Evolutionary conservation across 2,888 invertebrate genomes (phyloP), one percentile per base, ranked within the genome.

Genomic region (Malachius bipustulatus): DNA sequence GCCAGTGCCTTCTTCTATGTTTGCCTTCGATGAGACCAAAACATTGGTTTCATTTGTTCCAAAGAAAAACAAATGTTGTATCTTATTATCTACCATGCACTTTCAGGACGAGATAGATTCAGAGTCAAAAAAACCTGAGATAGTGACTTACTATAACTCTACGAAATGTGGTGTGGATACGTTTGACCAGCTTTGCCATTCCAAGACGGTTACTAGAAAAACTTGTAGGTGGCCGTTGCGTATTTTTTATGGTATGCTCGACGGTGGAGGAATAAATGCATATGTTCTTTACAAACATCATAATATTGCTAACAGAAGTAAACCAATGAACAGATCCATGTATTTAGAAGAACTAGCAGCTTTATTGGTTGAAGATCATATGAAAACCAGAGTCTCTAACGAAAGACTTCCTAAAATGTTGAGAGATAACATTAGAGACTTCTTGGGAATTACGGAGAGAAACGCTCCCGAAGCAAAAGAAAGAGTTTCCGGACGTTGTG

Each of bases 201-300:
- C 28, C 14, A 14, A 27, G 10, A 28, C 28, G 14, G 34, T 34
- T 10, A 15, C 27, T 12, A 34, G 34, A 34, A 34, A 34, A 34
- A 34, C 34, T 34, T 29, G 14, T 15, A 34, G 34, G 28, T 34
- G 34, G 34, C 34, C 34, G 3, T 29, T 34, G 14, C 27, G 34
- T 28, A 34, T 34, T 28, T 34, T 34, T 14, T 34, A 34, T 28
- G 28, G n/a, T n/a, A n/a, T n/a, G n/a, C n/a, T n/a, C n/a, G n/a
- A n/a, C n/a, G n/a, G n/a, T n/a, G n/a, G n/a, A 28, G 34, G 34
- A 14, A 26, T 34, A 8, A 34, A 34, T 15, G 27, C 34, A 15
- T 34, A 28, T 14, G 34, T 34, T 9, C 27, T 34, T 28, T 34
- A 34, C 28, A 34, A 34, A 28, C 29, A 29, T 10, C 27, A 34